Conservation (phyloP, 1,140 invertebrate species). For the Glossosoma conforme region DNA sequence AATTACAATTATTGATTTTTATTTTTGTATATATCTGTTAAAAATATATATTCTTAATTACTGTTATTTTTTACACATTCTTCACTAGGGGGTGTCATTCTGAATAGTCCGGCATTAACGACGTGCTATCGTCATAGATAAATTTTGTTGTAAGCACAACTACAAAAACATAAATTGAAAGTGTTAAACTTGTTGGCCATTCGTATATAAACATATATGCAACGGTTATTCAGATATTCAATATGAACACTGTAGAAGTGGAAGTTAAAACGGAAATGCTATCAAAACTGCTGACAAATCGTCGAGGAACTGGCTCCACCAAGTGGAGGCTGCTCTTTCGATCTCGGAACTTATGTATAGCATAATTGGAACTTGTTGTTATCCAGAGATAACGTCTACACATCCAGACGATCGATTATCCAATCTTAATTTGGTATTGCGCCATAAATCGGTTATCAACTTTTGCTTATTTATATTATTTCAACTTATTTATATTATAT, state of each 20-base stretch:
- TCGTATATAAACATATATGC: not conserved
- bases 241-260: not conserved
- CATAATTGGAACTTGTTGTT: conserved; percentile 16
- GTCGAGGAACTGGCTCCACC: not conserved
- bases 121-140: too few relatives aligned
- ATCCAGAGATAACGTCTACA: conserved; percentile 7
- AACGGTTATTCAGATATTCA: not conserved
- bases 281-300: not conserved
- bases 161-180: too few relatives aligned
- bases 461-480: not conserved
- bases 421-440: not conserved
- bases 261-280: not conserved
- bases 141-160: too few relatives aligned
- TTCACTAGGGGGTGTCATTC: too few relatives aligned
- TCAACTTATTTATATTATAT: not conserved
- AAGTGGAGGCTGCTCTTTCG: not conserved
- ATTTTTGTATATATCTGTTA: too few relatives aligned
- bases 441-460: conserved; percentile 1
- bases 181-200: not conserved
- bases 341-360: not conserved
- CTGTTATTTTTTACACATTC: too few relatives aligned
- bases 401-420: not conserved
- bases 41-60: too few relatives aligned
- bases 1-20: too few relatives aligned
- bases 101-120: too few relatives aligned